These are phyloP conservation scores for Spermophilus dauricus DNA, from an alignment of 2,113 vertebrate genomes.

Conservation along the genomic window DNA sequence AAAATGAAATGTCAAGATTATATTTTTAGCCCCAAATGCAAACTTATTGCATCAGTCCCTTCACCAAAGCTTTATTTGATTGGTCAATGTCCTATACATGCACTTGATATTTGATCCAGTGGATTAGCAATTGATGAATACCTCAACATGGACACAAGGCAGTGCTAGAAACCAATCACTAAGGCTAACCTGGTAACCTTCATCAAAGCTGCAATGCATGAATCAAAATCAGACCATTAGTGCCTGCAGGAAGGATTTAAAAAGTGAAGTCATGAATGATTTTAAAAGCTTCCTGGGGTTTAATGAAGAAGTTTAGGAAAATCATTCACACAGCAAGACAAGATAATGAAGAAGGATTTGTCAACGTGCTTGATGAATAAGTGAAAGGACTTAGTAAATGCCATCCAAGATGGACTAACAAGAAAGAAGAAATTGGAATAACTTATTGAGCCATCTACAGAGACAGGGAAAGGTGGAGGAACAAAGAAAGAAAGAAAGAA, in stretches of 20 bases:
- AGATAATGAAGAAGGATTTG: background rate
- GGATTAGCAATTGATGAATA: background rate
- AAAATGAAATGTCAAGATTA: background rate
- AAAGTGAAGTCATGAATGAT: background rate
- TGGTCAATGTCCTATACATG: background rate
- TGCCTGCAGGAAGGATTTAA: background rate
- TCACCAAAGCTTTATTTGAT: background rate
- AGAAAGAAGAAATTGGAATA: background rate
- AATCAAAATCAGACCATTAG: background rate
- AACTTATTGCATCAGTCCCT: background rate
- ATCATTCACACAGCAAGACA: background rate
- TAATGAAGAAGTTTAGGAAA: background rate
- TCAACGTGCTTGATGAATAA: background rate
- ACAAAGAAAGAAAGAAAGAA: background rate
- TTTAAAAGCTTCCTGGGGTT: background rate
- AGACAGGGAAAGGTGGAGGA: background rate
- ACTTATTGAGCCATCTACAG: too few relatives aligned
- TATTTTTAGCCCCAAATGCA: background rate
- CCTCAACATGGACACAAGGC: background rate
- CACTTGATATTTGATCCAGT: background rate
- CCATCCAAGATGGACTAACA: background rate
- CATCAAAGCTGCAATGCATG: background rate
- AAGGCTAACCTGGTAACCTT: background rate
- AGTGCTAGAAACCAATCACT: background rate
- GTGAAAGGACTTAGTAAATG: background rate